These are phyloP conservation scores for Chaetogeoica ovagalla DNA, from an alignment of 2,888 invertebrate genomes.

Conservation along the genomic window DNA sequence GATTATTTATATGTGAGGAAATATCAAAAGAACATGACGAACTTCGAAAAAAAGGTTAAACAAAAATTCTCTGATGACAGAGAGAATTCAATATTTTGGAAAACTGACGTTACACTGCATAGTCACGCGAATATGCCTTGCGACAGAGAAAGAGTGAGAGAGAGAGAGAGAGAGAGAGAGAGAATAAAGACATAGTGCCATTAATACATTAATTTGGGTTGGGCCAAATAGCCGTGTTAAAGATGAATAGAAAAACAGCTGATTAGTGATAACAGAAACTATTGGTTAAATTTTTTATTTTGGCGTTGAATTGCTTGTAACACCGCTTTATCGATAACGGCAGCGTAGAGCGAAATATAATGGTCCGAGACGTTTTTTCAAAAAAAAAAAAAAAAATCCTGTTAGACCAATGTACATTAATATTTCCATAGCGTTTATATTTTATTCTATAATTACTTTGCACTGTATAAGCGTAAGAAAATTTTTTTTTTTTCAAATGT, in stretches of 20 bases:
- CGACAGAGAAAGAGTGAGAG: too few relatives aligned
- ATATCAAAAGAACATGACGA: constrained; percentile 19
- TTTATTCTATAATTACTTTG: too few relatives aligned
- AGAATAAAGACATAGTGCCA: too few relatives aligned
- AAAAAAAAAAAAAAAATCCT: too few relatives aligned
- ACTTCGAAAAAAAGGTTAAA: not conserved
- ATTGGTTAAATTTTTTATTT: not conserved
- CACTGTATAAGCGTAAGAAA: too few relatives aligned
- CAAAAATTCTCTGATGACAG: not conserved
- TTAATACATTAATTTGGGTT: not conserved
- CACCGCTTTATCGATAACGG: not conserved
- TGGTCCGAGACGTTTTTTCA: too few relatives aligned
- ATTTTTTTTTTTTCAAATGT: too few relatives aligned
- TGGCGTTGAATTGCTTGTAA: too few relatives aligned
- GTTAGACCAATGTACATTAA: too few relatives aligned
- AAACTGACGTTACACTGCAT: not conserved
- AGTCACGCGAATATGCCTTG: too few relatives aligned
- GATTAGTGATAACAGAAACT: constrained; percentile 11
- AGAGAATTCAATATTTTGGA: not conserved
- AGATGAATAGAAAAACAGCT: constrained; percentile 20
- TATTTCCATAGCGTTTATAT: too few relatives aligned
- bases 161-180: too few relatives aligned
- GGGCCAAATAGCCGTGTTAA: not conserved
- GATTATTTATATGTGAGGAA: not conserved
- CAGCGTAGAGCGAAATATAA: not conserved